These are phyloP conservation scores for Lasius platythorax DNA, from an alignment of 2,888 invertebrate genomes.

Conservation along the genomic window DNA sequence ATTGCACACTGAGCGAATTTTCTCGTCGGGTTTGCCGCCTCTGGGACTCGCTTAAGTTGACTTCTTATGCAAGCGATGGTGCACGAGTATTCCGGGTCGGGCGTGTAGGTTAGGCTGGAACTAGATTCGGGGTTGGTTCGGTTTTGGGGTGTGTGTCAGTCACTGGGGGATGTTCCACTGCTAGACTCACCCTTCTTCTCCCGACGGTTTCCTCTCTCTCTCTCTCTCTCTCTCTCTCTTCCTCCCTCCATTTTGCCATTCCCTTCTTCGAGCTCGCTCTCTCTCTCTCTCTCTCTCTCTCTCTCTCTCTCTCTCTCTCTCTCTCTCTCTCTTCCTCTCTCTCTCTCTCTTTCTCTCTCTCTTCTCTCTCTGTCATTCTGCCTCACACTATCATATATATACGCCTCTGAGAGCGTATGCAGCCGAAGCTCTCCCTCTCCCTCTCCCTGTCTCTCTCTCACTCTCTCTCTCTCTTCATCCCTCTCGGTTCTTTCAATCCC, in stretches of 20 bases:
- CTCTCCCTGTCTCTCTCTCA: slow-evolving; percentile 52
- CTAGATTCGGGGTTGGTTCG: slow-evolving; percentile 66
- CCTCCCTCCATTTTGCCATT: slow-evolving; percentile 57
- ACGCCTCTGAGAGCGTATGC: slow-evolving; percentile 30
- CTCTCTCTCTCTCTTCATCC: slow-evolving; percentile 54
- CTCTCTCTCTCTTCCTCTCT: slow-evolving; percentile 10
- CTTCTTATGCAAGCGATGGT: slow-evolving; percentile 61
- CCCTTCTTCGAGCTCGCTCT: slow-evolving; percentile 46
- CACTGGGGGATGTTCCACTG: slow-evolving; percentile 74
- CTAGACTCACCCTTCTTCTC: slow-evolving; percentile 65
- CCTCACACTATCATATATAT: slow-evolving; percentile 45
- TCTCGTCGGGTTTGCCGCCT: slow-evolving; percentile 35
- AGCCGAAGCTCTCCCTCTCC: slow-evolving; percentile 41
- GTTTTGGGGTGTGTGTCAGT: slow-evolving; percentile 74
- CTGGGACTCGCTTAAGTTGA: slow-evolving; percentile 53
- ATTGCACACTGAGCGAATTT: slow-evolving; percentile 13
- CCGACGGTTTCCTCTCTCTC: slow-evolving; percentile 55
- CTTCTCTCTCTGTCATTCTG: slow-evolving; percentile 47
- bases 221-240: slow-evolving; percentile 56
- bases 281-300: slow-evolving; percentile 56
- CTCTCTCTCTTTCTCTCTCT: slow-evolving; percentile 55
- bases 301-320: slow-evolving; percentile 30
- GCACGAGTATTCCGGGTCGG: slow-evolving; percentile 61
- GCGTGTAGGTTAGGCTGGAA: slow-evolving; percentile 67
- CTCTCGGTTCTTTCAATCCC: slow-evolving; percentile 67